phyloP scores from a whole-genome alignment of 2,888 invertebrate species.

The Buathra laborator region DNA sequence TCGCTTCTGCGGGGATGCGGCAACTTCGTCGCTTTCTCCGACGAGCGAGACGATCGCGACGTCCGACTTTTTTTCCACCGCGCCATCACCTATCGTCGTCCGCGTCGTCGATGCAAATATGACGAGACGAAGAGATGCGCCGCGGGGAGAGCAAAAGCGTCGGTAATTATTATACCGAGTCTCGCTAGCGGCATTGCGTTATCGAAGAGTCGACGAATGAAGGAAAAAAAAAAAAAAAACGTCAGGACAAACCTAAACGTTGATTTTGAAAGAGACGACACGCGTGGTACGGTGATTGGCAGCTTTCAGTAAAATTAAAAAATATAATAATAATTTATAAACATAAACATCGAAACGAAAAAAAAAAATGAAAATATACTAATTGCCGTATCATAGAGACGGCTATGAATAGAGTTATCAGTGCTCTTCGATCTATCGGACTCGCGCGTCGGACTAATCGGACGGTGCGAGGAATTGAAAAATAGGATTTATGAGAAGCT shows the following conservation, averaged over 20 bases:
- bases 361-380: no score
- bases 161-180: constrained; percentile 53
- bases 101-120: constrained; percentile 55
- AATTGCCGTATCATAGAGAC: no score
- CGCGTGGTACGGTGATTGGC: not conserved
- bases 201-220: constrained; percentile 13
- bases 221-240: not conserved
- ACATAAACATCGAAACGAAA: no score
- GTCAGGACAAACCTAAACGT: constrained; percentile 10
- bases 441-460: not conserved
- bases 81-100: constrained; percentile 37
- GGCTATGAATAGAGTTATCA: not conserved
- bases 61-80: constrained; percentile 34
- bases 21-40: constrained; percentile 75
- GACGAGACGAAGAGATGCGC: constrained; percentile 42
- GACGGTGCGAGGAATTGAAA: no score
- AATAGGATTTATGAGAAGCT: no score
- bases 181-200: constrained; percentile 35
- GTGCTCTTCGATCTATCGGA: not conserved
- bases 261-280: constrained; percentile 41
- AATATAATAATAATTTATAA: not conserved
- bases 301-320: not conserved
- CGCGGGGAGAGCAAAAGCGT: constrained; percentile 10
- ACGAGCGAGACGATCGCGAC: constrained; percentile 69
- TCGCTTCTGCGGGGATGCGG: constrained; percentile 35